Percentiles rank a stretch among this genome's conserved stretches.
These are phyloP conservation scores for Ctenochaetus hawaiiensis DNA, from an alignment of 2,797 vertebrate species.

Conservation along the genomic window DNA sequence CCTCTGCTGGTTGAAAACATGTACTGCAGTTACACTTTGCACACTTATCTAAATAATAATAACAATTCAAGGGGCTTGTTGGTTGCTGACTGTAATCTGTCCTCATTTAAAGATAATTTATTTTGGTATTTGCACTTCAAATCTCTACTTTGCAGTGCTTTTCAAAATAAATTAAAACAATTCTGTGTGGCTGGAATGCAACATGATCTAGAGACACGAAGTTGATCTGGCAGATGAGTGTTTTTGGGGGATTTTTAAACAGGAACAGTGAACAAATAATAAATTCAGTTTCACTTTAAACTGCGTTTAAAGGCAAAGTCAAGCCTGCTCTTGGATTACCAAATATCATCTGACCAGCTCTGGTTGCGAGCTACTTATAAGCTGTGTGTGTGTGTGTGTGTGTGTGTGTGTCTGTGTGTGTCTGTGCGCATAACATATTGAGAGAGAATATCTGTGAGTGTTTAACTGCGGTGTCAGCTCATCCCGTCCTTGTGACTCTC, in stretches of 20 bases:
- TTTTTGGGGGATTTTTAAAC: background rate
- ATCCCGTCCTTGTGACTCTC: conserved; percentile 67
- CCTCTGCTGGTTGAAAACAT: conserved; percentile 64
- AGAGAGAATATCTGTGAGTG: conserved; percentile 56
- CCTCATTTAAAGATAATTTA: background rate
- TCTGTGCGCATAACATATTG: conserved; percentile 27
- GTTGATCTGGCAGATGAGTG: background rate
- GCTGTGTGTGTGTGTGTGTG: conserved; percentile 30
- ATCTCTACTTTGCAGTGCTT: background rate
- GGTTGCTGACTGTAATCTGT: background rate
- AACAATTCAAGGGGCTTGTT: background rate
- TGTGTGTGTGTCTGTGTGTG: conserved; percentile 35
- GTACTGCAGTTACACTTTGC: conserved; percentile 29
- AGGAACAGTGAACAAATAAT: conserved; percentile 1
- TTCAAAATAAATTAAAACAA: background rate
- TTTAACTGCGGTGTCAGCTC: conserved; percentile 64
- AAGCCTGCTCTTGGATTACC: conserved; percentile 64
- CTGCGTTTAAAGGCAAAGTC: conserved; percentile 55
- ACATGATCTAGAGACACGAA: background rate
- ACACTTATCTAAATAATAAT: background rate
- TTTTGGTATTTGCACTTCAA: background rate
- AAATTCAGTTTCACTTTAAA: conserved; percentile 20
- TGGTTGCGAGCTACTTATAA: conserved; percentile 86
- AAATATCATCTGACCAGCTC: conserved; percentile 72
- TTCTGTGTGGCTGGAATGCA: background rate